Conservation (phyloP, 2,797 vertebrate species). For the Peromyscus melanophrys region DNA sequence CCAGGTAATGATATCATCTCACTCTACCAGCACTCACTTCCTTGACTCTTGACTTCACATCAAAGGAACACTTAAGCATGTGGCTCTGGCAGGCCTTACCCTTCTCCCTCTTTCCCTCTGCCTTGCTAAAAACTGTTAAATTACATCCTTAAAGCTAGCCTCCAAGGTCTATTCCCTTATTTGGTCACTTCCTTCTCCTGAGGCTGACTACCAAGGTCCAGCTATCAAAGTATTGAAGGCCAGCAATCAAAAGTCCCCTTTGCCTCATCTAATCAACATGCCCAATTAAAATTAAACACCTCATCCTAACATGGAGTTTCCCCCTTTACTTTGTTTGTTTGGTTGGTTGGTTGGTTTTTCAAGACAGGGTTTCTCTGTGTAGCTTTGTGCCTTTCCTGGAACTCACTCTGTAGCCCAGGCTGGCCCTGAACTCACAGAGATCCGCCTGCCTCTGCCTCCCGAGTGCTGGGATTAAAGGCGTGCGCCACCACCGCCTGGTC, state of each 20-base stretch:
- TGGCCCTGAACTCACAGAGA: too few species aligned
- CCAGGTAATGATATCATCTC: not conserved
- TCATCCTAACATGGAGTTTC: not conserved
- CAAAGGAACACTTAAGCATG: not conserved
- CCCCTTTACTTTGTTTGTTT: not conserved
- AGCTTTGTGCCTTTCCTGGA: too few species aligned
- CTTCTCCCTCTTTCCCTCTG: not conserved
- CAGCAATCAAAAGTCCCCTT: not conserved
- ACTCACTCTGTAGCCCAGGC: too few species aligned
- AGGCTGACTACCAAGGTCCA: not conserved
- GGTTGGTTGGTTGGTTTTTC: too few species aligned
- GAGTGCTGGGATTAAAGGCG: too few species aligned
- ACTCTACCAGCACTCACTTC: not conserved
- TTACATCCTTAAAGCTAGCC: not conserved
- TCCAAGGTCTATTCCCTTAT: not conserved
- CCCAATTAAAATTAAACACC: not conserved
- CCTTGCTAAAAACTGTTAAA: not conserved
- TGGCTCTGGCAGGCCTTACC: not conserved
- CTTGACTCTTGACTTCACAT: not conserved
- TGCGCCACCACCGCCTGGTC: too few species aligned
- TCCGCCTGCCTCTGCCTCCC: too few species aligned
- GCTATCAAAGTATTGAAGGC: not conserved
- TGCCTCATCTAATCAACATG: not conserved
- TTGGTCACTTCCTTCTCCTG: not conserved
- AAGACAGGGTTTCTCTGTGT: too few species aligned